These are phyloP conservation scores for Neotoxoptera formosana DNA, from an alignment of 1,140 invertebrate species.

Conservation along the genomic window DNA sequence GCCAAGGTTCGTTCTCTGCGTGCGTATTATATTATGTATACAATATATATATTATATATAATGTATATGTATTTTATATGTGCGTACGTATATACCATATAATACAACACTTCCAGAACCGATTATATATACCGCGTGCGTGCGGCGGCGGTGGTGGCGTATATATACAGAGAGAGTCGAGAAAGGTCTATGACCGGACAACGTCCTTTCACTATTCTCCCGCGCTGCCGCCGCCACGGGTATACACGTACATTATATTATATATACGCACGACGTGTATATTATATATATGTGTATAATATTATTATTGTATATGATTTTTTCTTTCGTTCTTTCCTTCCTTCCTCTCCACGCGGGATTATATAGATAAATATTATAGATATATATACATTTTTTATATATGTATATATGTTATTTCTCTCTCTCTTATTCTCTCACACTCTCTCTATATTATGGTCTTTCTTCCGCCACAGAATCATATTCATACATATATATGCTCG, in stretches of 20 bases:
- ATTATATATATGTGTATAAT: background rate
- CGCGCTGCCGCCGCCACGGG: background rate
- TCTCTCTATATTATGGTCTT: background rate
- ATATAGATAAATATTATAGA: background rate
- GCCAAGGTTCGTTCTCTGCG: background rate
- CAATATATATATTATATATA: background rate
- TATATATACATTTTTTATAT: background rate
- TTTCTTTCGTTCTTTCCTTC: slow-evolving; percentile 9
- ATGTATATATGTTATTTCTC: background rate
- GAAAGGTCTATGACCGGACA: slow-evolving; percentile 55
- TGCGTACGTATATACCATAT: background rate
- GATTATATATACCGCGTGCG: slow-evolving; percentile 42
- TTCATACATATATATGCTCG: background rate
- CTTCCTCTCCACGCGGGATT: background rate
- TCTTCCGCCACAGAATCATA: background rate
- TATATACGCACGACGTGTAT: background rate
- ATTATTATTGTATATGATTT: background rate
- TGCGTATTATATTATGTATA: background rate
- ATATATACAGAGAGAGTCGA: background rate
- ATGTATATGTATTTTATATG: background rate
- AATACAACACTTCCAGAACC: slow-evolving; percentile 21
- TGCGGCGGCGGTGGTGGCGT: background rate
- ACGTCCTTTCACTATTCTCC: slow-evolving; percentile 56
- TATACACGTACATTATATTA: background rate
- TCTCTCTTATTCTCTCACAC: background rate